Evolutionary conservation across 2,113 vertebrate species (phyloP).

Genomic region (Synchiropus splendidus): DNA sequence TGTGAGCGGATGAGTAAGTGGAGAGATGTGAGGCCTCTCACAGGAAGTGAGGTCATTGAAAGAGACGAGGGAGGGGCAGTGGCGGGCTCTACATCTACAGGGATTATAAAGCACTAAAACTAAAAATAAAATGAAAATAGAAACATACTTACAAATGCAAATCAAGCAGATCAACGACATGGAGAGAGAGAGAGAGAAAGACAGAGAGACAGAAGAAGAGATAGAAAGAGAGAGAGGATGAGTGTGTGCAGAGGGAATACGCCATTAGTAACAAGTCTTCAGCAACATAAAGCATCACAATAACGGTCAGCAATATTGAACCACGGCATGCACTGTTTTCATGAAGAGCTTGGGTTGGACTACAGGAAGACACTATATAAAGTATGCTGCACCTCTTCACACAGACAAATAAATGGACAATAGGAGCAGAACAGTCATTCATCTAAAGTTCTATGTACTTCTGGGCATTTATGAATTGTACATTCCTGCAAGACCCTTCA

Average conservation of each 20-base stretch:
- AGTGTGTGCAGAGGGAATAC: slow-evolving; percentile 44
- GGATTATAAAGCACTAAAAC: slow-evolving; percentile 10
- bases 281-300: too few species aligned
- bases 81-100: slow-evolving; percentile 42
- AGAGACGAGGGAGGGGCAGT: slow-evolving; percentile 10
- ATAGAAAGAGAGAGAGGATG: slow-evolving; percentile 40
- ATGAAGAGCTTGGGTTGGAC: too few species aligned
- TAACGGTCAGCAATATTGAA: too few species aligned
- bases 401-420: too few species aligned
- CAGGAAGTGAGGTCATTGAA: slow-evolving; percentile 23
- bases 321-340: too few species aligned
- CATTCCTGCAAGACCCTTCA: too few species aligned
- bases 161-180: slow-evolving; percentile 59
- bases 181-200: slow-evolving; percentile 30
- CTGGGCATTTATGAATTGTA: too few species aligned
- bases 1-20: slow-evolving; percentile 1
- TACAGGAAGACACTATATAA: too few species aligned
- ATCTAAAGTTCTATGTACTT: too few species aligned
- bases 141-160: slow-evolving; percentile 68
- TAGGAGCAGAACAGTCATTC: too few species aligned
- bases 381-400: too few species aligned
- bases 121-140: slow-evolving; percentile 24
- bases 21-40: slow-evolving; percentile 24
- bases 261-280: too few species aligned
- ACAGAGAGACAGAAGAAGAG: slow-evolving; percentile 34